Evolutionary conservation across 2,888 invertebrate species (phyloP).

Genomic region (Agrochola lychnidis): DNA sequence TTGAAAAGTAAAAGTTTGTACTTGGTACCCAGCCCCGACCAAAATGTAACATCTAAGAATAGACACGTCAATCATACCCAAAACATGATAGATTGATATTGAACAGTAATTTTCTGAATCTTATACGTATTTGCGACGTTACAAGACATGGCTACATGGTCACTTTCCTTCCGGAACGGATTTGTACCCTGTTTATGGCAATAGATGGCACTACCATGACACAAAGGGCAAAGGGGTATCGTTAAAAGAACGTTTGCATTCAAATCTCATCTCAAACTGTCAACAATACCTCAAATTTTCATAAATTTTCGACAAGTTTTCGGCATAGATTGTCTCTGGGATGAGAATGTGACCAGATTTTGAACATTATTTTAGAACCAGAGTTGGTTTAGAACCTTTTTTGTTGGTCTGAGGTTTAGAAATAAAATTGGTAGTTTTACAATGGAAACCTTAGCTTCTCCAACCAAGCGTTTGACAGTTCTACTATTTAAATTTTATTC

Average conservation of each 20-base stretch:
- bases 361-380: background rate
- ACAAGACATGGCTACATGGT: background rate
- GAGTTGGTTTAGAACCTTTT: background rate
- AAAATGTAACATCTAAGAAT: constrained; percentile 23
- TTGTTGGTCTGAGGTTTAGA: too few species aligned
- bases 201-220: background rate
- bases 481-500: background rate
- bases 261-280: background rate
- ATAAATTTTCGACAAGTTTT: background rate
- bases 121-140: background rate
- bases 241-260: background rate
- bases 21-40: background rate
- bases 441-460: background rate
- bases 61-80: constrained; percentile 29
- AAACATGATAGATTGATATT: background rate
- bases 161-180: background rate
- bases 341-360: background rate
- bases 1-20: constrained; percentile 37
- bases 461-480: background rate
- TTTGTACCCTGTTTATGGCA: background rate
- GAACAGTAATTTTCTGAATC: background rate
- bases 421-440: background rate
- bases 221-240: background rate
- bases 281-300: background rate
- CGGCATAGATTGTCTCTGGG: background rate